Percentiles rank a stretch among this genome's conserved stretches.
Evolutionary conservation across 2,797 vertebrate genomes (phyloP).

Genomic region (Pseudopleuronectes americanus): DNA sequence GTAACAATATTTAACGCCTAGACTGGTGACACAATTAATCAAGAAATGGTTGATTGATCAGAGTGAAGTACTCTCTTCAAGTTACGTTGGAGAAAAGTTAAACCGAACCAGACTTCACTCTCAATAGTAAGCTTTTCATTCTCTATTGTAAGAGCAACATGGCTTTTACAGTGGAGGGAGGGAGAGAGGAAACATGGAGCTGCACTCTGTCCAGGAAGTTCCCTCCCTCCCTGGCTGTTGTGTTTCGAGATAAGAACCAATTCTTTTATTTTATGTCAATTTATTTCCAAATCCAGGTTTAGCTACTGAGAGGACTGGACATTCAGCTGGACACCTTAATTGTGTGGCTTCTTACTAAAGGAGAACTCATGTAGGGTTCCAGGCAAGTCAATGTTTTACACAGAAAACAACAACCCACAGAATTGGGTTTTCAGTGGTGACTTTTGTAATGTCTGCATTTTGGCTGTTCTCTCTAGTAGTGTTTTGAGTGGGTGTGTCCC

Average conservation of each 20-base stretch:
- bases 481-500: slow-evolving; percentile 9
- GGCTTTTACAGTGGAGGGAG: slow-evolving; percentile 38
- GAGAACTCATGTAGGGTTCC: not conserved
- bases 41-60: not conserved
- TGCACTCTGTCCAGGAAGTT: slow-evolving; percentile 70
- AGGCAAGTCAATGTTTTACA: slow-evolving; percentile 31
- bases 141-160: slow-evolving; percentile 38
- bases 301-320: slow-evolving; percentile 5
- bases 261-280: slow-evolving; percentile 25
- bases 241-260: slow-evolving; percentile 62
- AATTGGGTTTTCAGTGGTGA: not conserved
- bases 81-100: not conserved
- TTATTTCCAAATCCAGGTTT: slow-evolving; percentile 21
- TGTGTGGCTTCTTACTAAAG: slow-evolving; percentile 9
- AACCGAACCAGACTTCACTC: slow-evolving; percentile 6
- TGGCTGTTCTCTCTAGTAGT: slow-evolving; percentile 13
- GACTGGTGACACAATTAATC: not conserved
- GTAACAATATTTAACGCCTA: no score
- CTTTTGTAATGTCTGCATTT: not conserved
- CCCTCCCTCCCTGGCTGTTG: slow-evolving; percentile 60
- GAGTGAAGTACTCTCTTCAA: not conserved
- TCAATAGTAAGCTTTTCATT: slow-evolving; percentile 27
- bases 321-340: not conserved
- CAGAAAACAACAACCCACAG: slow-evolving; percentile 8
- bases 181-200: slow-evolving; percentile 66